These are phyloP conservation scores for Macrosoma leucophasiata DNA, from an alignment of 2,888 invertebrate species.

Conservation along the genomic window DNA sequence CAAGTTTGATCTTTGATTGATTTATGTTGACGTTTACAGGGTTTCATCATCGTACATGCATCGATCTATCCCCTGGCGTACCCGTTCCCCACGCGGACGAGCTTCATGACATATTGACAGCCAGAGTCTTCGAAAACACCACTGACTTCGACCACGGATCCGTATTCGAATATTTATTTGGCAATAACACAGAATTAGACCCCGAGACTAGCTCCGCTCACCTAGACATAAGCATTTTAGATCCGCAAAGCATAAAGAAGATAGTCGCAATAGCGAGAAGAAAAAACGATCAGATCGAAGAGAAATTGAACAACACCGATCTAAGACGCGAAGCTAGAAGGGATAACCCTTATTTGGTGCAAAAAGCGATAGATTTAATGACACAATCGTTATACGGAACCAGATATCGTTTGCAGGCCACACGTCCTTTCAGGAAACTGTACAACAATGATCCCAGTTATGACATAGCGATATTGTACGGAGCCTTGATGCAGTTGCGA, in stretches of 20 bases:
- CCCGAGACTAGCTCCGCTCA: constrained; percentile 10
- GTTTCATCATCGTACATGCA: constrained; percentile 17
- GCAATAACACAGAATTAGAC: constrained; percentile 9
- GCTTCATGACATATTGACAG: background rate
- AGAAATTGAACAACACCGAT: background rate
- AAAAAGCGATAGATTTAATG: constrained; percentile 30
- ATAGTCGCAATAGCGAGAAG: constrained; percentile 20
- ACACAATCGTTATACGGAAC: constrained; percentile 34
- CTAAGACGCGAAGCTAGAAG: constrained; percentile 1
- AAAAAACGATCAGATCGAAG: constrained; percentile 4
- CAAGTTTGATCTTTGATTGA: too few relatives aligned
- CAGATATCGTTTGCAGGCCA: constrained; percentile 28
- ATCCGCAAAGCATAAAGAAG: constrained; percentile 22
- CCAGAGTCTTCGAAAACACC: background rate
- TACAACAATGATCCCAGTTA: constrained; percentile 19
- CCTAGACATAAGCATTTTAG: constrained; percentile 24
- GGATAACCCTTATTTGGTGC: constrained; percentile 2
- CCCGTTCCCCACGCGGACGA: constrained; percentile 6
- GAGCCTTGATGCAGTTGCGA: constrained; percentile 29
- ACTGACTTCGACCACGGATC: constrained; percentile 16
- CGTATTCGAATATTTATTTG: constrained; percentile 20
- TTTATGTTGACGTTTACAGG: too few relatives aligned
- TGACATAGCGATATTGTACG: constrained; percentile 32
- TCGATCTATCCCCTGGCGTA: constrained; percentile 8
- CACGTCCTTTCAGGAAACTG: constrained; percentile 23